Percentiles rank a stretch among this genome's conserved stretches.
Evolutionary conservation across 2,797 vertebrate genomes (phyloP).

Genomic region (Micromesistius poutassou): DNA sequence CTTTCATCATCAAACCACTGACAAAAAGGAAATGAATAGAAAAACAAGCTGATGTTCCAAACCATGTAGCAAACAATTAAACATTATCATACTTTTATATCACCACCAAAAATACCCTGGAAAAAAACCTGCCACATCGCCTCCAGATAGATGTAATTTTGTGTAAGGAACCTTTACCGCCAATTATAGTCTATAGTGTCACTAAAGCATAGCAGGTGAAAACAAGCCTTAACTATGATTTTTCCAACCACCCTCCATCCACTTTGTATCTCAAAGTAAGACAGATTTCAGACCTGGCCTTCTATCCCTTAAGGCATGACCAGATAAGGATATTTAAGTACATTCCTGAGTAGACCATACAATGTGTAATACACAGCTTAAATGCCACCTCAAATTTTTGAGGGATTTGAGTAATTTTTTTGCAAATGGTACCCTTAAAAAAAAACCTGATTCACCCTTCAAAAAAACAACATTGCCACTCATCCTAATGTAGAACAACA

Average conservation of each 20-base stretch:
- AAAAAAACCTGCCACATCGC: not conserved
- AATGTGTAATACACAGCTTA: not conserved
- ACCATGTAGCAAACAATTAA: not conserved
- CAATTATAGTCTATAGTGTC: not conserved
- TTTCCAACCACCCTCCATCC: not conserved
- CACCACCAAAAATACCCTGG: not conserved
- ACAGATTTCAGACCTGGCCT: not conserved
- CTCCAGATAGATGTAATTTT: not conserved
- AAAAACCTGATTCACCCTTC: not conserved
- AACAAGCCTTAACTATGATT: not conserved
- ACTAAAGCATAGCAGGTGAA: not conserved
- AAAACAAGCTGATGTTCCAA: not conserved
- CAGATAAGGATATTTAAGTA: not conserved
- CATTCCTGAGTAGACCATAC: not conserved
- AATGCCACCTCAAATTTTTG: not conserved
- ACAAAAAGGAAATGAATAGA: not conserved
- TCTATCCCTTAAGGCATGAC: not conserved
- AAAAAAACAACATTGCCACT: not conserved
- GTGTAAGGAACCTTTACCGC: not conserved
- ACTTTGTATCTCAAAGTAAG: not conserved
- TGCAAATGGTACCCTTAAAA: not conserved
- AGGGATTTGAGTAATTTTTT: not conserved
- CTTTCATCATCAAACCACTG: conserved; percentile 2
- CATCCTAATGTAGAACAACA: not conserved
- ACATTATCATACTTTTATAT: not conserved